Conservation (phyloP, 2,113 vertebrate genomes). For the Phaetusa simplex region DNA sequence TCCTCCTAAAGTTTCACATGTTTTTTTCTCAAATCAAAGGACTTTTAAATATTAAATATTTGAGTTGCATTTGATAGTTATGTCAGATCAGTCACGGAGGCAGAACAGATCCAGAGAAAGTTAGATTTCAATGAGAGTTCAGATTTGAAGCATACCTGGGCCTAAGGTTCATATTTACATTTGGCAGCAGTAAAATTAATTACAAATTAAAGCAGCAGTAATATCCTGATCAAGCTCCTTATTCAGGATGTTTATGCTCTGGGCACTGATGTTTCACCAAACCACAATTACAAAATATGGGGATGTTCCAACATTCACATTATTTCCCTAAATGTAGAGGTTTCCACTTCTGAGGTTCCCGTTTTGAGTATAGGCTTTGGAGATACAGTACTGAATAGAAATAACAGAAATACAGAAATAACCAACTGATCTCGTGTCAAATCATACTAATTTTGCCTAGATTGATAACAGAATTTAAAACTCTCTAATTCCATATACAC, state of each 20-base stretch:
- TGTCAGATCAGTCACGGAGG: background rate
- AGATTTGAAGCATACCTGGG: background rate
- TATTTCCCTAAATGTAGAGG: background rate
- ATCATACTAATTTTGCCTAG: background rate
- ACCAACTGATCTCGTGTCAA: background rate
- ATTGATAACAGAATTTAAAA: background rate
- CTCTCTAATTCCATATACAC: background rate
- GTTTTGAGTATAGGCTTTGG: background rate
- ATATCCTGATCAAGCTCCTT: background rate
- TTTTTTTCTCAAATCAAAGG: background rate
- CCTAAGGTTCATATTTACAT: background rate
- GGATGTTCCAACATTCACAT: background rate
- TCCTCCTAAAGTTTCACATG: background rate
- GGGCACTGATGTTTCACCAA: background rate
- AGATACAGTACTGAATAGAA: background rate
- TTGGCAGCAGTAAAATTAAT: background rate
- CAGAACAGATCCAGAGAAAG: background rate
- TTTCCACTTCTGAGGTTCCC: background rate
- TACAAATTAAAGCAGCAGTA: background rate
- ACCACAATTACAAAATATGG: background rate
- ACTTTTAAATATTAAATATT: background rate
- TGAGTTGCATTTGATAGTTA: background rate
- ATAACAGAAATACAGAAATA: background rate
- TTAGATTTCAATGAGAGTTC: background rate
- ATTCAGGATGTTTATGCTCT: background rate